These are phyloP conservation scores for Electrona antarctica DNA, from an alignment of 2,113 vertebrate genomes.

Conservation along the genomic window DNA sequence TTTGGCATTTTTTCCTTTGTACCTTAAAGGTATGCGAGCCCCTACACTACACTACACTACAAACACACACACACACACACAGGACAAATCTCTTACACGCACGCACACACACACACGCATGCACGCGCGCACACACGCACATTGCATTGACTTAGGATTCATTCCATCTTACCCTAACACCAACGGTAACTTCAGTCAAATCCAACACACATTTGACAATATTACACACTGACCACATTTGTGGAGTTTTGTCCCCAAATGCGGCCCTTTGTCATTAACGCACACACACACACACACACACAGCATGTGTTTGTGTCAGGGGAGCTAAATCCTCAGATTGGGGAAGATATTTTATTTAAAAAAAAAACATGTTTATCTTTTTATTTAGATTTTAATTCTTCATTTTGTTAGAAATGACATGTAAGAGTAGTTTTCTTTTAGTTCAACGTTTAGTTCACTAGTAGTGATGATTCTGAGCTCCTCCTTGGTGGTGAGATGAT, in stretches of 20 bases:
- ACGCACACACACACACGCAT: constrained; percentile 13
- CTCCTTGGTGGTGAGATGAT: constrained; percentile 42
- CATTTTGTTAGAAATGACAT: constrained; percentile 33
- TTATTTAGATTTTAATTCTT: constrained; percentile 26
- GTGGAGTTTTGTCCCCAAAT: too few species aligned
- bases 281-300: too few species aligned
- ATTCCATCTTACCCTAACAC: too few species aligned
- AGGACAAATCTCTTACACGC: constrained; percentile 31
- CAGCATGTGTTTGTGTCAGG: background rate
- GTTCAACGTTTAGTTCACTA: constrained; percentile 23
- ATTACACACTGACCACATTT: too few species aligned
- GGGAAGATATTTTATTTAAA: constrained; percentile 67
- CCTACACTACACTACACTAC: constrained; percentile 51
- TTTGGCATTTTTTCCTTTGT: constrained; percentile 74
- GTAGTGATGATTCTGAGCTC: constrained; percentile 36
- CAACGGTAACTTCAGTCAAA: too few species aligned
- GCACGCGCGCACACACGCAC: background rate
- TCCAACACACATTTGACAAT: too few species aligned
- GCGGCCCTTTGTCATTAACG: too few species aligned
- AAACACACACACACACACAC: constrained; percentile 37
- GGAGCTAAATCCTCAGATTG: constrained; percentile 79
- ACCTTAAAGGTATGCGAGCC: constrained; percentile 81
- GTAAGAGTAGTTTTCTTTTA: constrained; percentile 5
- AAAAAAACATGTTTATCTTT: constrained; percentile 32
- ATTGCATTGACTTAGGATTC: too few species aligned